A percentile compares a stretch with the other conserved stretches of the same genome.
Evolutionary conservation across 2,113 vertebrate species (phyloP).

Genomic region (Scolopax mira): DNA sequence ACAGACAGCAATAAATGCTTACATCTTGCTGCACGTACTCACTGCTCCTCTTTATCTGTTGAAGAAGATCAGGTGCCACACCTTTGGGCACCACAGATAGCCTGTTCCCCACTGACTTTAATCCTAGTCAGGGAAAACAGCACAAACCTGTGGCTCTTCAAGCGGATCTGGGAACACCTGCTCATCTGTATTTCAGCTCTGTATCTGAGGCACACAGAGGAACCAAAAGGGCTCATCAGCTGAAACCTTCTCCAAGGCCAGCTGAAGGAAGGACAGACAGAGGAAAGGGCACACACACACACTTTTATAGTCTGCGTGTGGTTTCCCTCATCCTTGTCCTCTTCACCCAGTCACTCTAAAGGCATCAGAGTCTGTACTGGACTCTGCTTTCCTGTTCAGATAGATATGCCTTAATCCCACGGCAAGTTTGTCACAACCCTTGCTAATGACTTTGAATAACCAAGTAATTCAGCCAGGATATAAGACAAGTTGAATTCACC

Average conservation of each 20-base stretch:
- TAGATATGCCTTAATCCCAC: not conserved
- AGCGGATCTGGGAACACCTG: not conserved
- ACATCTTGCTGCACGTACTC: rapidly evolving
- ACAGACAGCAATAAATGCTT: not conserved
- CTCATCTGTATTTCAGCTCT: not conserved
- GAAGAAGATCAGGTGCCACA: not conserved
- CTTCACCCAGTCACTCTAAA: not conserved
- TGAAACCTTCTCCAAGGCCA: not conserved
- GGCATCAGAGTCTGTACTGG: not conserved
- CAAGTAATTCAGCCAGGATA: not conserved
- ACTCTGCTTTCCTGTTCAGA: not conserved
- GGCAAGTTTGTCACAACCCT: not conserved
- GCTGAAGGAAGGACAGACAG: not conserved
- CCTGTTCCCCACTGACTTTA: not conserved
- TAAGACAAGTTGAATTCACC: not conserved
- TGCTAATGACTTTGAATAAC: not conserved
- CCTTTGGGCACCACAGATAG: not conserved
- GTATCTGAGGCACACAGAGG: not conserved
- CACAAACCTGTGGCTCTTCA: not conserved
- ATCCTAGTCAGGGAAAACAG: not conserved
- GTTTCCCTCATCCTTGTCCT: not conserved
- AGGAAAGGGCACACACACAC: not conserved
- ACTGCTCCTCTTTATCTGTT: not conserved
- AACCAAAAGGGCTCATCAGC: not conserved
- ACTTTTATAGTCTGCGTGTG: not conserved